Base-by-base conservation (phyloP, 2,113 vertebrate genomes). In the Lepisosteus osseus region DNA sequence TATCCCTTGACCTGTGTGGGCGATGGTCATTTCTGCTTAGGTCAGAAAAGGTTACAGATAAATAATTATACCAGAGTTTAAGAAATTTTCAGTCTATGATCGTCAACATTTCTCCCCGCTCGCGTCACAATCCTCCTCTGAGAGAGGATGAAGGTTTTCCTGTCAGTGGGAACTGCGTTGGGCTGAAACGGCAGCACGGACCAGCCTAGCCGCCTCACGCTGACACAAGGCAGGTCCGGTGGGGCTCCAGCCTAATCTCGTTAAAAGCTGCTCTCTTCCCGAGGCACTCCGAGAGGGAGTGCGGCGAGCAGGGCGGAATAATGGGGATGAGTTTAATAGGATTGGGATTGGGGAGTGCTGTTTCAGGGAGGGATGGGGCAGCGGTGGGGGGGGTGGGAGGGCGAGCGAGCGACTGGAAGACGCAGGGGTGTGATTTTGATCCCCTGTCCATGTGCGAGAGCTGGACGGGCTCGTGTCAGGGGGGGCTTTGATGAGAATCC, bases 261-360 rank as follows among this genome's bases (percentile, higher is more conserved):
- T 88, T 87, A 86, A 89, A 86, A 82, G 80, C 80, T 77, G 70
- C 82, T 79, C 64, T 71, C 74, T 84, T 74, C 82, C 77, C 78
- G 81, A 59, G 6, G 73, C 72, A 65, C 54, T 61, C 8, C n/a
- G 66, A 13, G 29, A n/a, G 42, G 40, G 51, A 62, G 66, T 29
- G 72, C 47, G 9, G 2, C 9, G 47, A 51, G 5, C 9, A 9
- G 47, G 47, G 47, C 9, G 47, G 47, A 51, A 59, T 15, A 59
- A 59, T 59, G 57, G 3, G 12, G 57, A 15, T 14, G 12, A 15
- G n/a, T 59, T 14, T 59, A 59, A 59, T 59, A 15, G 57, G 57
- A 59, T 59, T 59, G 57, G 57, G 74, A 68, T 42, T 5, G 47
- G 29, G 67, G 74, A 68, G 45, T 5, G 47, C 47, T 51, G 47